Conservation (phyloP, 2,888 invertebrate species). For the Dasysyrphus albostriatus region DNA sequence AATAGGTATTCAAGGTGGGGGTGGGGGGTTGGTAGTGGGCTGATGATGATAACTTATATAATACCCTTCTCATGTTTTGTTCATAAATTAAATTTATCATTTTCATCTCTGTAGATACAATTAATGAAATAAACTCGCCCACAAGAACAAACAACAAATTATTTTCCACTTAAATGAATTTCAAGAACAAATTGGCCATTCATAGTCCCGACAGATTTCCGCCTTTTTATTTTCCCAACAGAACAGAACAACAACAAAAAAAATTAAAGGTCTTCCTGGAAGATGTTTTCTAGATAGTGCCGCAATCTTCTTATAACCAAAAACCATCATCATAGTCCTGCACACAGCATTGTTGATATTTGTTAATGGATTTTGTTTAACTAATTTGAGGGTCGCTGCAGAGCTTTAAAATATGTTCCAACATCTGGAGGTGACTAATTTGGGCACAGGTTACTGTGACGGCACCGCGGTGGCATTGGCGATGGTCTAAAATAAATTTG, state of each 20-base stretch:
- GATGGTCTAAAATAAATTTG: conserved; percentile 10
- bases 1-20: neutral
- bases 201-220: conserved; percentile 8
- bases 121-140: conserved; percentile 15
- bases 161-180: conserved; percentile 25
- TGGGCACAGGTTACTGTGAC: neutral
- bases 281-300: conserved; percentile 12
- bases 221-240: neutral
- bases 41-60: neutral
- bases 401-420: conserved; percentile 17
- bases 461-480: too few relatives aligned
- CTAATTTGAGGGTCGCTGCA: conserved; percentile 13
- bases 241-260: neutral
- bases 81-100: conserved; percentile 28
- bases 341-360: conserved; percentile 7
- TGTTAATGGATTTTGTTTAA: conserved; percentile 33
- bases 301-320: neutral
- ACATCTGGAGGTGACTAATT: conserved; percentile 29
- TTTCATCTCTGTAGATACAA: conserved; percentile 7
- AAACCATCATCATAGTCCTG: neutral
- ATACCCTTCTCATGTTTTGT: conserved; percentile 16
- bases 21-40: too few relatives aligned
- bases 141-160: conserved; percentile 17
- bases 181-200: conserved; percentile 16
- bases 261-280: conserved; percentile 4